A percentile compares a stretch with the other conserved stretches of the same genome.
Evolutionary conservation across 2,888 invertebrate genomes (phyloP).

Genomic region (Pheosia gnoma): DNA sequence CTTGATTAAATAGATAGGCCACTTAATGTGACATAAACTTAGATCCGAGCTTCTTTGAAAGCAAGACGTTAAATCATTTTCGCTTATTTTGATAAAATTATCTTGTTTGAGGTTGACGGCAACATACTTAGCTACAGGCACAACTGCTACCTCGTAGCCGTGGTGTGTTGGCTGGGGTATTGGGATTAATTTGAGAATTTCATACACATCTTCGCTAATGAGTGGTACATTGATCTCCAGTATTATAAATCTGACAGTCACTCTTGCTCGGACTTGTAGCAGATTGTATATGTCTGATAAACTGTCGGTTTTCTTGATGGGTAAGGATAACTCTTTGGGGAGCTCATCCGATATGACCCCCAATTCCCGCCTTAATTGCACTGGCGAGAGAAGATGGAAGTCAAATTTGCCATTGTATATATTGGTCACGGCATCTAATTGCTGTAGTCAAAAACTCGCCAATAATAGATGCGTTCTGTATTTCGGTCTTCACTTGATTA

Average conservation of each 20-base stretch:
- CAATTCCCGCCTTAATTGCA: background rate
- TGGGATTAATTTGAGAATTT: conserved; percentile 7
- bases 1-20: conserved; percentile 10
- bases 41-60: conserved; percentile 3
- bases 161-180: conserved; percentile 7
- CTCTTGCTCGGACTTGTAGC: conserved; percentile 9
- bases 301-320: conserved; percentile 5
- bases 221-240: background rate
- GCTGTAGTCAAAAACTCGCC: background rate
- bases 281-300: conserved; percentile 8
- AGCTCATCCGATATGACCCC: background rate
- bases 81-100: conserved; percentile 9
- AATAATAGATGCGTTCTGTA: background rate
- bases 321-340: background rate
- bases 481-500: background rate
- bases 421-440: background rate
- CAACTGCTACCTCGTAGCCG: conserved; percentile 4
- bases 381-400: background rate
- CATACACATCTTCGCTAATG: conserved; percentile 4
- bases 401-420: background rate
- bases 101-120: conserved; percentile 13
- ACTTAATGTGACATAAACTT: conserved; percentile 9
- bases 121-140: conserved; percentile 11
- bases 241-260: background rate
- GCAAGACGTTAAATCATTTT: conserved; percentile 11